A percentile compares a stretch with the other conserved stretches of the same genome.
Conservation (phyloP, 2,797 vertebrate genomes). For the Takifugu ocellatus region DNA sequence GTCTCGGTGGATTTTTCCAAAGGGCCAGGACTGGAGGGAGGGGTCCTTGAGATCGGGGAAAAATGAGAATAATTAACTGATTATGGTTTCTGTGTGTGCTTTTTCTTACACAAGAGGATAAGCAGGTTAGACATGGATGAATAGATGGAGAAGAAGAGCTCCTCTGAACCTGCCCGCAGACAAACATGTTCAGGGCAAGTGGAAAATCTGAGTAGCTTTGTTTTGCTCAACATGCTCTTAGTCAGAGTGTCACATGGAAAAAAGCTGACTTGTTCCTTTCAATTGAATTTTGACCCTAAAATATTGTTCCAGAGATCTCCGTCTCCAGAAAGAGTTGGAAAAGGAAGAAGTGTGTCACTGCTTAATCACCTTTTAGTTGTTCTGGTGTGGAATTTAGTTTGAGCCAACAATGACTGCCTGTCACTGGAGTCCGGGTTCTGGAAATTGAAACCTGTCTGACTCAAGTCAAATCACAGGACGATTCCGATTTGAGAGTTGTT, state of each 20-base stretch:
- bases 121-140: conserved; percentile 1
- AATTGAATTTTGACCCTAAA: background rate
- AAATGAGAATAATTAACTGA: background rate
- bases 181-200: conserved; percentile 16
- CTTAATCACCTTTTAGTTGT: conserved; percentile 1
- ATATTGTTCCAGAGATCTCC: background rate
- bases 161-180: background rate
- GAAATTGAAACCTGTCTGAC: background rate
- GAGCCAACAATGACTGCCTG: conserved; percentile 3
- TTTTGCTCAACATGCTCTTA: conserved; percentile 17
- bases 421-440: conserved; percentile 6
- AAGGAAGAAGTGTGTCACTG: conserved; percentile 22
- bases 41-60: background rate
- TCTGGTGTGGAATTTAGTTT: conserved; percentile 12
- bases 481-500: background rate
- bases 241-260: conserved; percentile 13
- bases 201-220: conserved; percentile 32
- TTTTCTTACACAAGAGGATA: conserved; percentile 4
- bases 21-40: conserved; percentile 3
- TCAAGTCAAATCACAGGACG: background rate
- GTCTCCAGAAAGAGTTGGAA: conserved; percentile 5
- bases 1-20: conserved; percentile 11
- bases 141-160: conserved; percentile 2
- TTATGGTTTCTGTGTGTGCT: conserved; percentile 6
- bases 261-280: conserved; percentile 3